Conservation (phyloP, 2,888 invertebrate genomes). For the Synanthedon vespiformis region DNA sequence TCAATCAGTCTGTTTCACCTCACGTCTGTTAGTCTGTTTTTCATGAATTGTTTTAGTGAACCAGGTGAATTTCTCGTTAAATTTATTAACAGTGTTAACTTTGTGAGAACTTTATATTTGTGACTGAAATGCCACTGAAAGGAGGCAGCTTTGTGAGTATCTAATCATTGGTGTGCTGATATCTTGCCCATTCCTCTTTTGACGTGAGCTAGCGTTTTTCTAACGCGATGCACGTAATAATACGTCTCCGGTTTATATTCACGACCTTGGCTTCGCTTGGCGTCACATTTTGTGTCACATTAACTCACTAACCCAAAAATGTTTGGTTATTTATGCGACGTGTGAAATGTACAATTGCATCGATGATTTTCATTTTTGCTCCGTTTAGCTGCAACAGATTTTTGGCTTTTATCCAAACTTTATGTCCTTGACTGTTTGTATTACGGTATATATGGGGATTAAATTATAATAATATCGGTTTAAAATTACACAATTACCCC, state of each 20-base stretch:
- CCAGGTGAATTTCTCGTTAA: not conserved
- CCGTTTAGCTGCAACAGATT: conserved; percentile 45
- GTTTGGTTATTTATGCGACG: conserved; percentile 5
- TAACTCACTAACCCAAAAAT: conserved; percentile 30
- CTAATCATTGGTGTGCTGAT: conserved; percentile 18
- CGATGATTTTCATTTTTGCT: conserved; percentile 51
- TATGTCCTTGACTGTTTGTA: conserved; percentile 58
- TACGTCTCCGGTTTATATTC: conserved; percentile 13
- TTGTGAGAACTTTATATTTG: conserved; percentile 12
- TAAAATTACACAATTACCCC: conserved; percentile 2
- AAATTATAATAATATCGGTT: conserved; percentile 17
- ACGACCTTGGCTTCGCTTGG: conserved; percentile 19
- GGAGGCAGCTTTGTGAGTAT: conserved; percentile 58
- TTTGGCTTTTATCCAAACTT: conserved; percentile 54
- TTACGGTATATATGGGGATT: conserved; percentile 30
- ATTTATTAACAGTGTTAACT: conserved; percentile 6
- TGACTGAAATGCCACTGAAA: conserved; percentile 58
- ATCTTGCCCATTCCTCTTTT: conserved; percentile 17
- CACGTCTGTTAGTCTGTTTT: not conserved
- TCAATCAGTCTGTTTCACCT: no score
- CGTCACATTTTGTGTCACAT: conserved; percentile 19
- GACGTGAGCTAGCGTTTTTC: conserved; percentile 10
- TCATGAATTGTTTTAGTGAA: not conserved
- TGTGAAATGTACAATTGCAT: conserved; percentile 26
- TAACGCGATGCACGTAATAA: conserved; percentile 21